Conservation (phyloP, 2,113 vertebrate species). For the Bothrops jararaca region DNA sequence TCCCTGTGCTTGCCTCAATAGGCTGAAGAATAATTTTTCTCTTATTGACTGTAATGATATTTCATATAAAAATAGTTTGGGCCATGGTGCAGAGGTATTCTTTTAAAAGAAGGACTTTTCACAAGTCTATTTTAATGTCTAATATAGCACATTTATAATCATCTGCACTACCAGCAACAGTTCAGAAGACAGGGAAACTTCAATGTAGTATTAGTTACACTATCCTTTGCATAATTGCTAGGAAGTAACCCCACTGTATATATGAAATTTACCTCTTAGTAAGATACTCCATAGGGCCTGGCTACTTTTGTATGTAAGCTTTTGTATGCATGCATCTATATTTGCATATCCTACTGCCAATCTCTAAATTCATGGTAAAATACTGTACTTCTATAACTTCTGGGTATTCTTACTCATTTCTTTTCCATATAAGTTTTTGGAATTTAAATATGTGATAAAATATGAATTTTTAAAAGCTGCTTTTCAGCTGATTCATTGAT, state of each 20-base stretch:
- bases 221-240: not conserved
- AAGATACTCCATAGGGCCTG: not conserved
- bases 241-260: not conserved
- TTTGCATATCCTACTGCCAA: not conserved
- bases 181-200: not conserved
- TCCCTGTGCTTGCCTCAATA: not conserved
- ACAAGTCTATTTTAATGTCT: not conserved
- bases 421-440: not conserved
- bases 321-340: not conserved
- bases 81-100: not conserved
- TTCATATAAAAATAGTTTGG: not conserved
- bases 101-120: not conserved
- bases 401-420: not conserved
- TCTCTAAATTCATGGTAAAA: not conserved
- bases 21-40: not conserved
- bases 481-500: not conserved
- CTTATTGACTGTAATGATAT: not conserved
- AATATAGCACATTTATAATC: not conserved
- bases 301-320: not conserved
- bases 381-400: not conserved
- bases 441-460: not conserved
- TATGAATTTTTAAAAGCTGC: not conserved
- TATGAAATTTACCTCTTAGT: not conserved
- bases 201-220: not conserved
- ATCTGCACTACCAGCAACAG: not conserved